Conservation (phyloP, 2,888 invertebrate species). For the Quadroppia sp. region DNA sequence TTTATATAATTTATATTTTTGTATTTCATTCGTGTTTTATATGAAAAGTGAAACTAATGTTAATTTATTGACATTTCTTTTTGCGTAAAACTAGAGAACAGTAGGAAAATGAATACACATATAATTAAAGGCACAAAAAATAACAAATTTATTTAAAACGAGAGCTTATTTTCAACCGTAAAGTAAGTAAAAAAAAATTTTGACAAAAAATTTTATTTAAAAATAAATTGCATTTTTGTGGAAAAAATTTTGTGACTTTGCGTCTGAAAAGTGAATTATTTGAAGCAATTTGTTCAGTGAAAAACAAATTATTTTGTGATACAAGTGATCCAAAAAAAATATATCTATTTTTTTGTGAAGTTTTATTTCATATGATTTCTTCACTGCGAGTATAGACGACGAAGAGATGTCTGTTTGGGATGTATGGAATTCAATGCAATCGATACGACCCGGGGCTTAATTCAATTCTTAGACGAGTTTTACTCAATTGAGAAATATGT, state of each 20-base stretch:
- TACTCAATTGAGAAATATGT: not conserved
- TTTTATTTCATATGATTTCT: not conserved
- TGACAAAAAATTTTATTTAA: not conserved
- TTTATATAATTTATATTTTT: too few relatives aligned
- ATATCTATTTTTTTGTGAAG: not conserved
- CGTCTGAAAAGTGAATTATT: slow-evolving; percentile 4
- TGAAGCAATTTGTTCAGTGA: not conserved
- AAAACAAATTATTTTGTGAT: not conserved
- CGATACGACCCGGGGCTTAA: slow-evolving; percentile 10
- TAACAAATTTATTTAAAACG: slow-evolving; percentile 4
- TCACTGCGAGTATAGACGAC: not conserved
- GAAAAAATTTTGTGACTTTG: not conserved
- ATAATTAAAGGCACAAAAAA: not conserved
- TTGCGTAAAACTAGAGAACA: too few relatives aligned
- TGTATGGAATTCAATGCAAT: not conserved
- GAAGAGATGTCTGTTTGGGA: not conserved
- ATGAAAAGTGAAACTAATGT: not conserved
- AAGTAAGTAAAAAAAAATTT: too few relatives aligned
- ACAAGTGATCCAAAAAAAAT: not conserved
- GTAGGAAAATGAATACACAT: not conserved
- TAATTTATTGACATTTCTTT: slow-evolving; percentile 7
- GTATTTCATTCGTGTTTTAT: not conserved
- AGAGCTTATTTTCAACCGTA: not conserved
- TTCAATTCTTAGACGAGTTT: not conserved
- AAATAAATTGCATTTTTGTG: slow-evolving; percentile 9